phyloP scores from a whole-genome alignment of 2,113 vertebrate species.

The Sinocyclocheilus rhinocerous region DNA sequence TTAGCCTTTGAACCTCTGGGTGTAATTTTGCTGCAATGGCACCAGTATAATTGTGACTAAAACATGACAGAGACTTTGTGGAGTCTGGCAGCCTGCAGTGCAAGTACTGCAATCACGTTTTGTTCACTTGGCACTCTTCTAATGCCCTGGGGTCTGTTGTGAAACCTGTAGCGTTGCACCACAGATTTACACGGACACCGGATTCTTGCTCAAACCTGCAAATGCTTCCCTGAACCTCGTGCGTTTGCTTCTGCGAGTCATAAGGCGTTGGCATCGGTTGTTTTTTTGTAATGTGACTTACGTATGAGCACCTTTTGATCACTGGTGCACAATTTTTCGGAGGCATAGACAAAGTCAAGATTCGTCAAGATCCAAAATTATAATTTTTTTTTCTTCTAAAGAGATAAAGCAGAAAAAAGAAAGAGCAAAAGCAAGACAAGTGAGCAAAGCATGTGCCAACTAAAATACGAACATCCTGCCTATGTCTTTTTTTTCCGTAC shows the following conservation, averaged over 20 bases:
- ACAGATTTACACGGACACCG: slow-evolving; percentile 32
- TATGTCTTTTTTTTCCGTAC: slow-evolving; percentile 31
- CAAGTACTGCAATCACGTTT: slow-evolving; percentile 14
- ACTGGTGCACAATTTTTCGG: neutral
- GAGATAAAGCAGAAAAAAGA: slow-evolving; percentile 12
- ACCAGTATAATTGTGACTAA: slow-evolving; percentile 48
- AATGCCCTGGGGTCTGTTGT: slow-evolving; percentile 30
- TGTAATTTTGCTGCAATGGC: slow-evolving; percentile 46
- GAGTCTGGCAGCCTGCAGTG: slow-evolving; percentile 40
- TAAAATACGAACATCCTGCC: slow-evolving; percentile 28
- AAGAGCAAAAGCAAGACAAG: slow-evolving; percentile 37
- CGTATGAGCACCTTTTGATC: neutral
- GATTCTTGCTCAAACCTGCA: slow-evolving; percentile 30
- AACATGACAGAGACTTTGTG: slow-evolving; percentile 45
- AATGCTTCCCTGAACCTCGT: neutral
- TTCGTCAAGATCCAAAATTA: slow-evolving; percentile 6
- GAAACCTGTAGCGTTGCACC: slow-evolving; percentile 21
- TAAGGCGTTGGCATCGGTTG: neutral
- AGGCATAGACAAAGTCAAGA: slow-evolving; percentile 1
- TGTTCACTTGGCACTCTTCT: slow-evolving; percentile 38
- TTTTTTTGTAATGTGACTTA: slow-evolving; percentile 3
- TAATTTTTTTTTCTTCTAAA: neutral
- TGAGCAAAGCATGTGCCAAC: slow-evolving; percentile 39
- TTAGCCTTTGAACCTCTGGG: slow-evolving; percentile 44
- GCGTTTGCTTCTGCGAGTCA: neutral